phyloP scores from a whole-genome alignment of 2,888 invertebrate species.

The Ephialtes manifestator region DNA sequence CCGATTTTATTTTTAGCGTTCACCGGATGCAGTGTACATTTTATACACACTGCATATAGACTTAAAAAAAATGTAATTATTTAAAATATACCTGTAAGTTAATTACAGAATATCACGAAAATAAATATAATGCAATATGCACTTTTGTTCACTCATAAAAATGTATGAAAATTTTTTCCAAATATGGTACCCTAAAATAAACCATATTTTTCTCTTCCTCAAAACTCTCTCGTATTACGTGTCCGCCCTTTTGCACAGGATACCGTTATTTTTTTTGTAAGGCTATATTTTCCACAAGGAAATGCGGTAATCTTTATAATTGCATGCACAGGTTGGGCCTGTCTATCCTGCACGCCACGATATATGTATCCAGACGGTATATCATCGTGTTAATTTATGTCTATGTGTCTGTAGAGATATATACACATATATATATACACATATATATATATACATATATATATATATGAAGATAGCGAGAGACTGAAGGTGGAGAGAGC shows the following conservation, averaged over 20 bases:
- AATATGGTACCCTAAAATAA: too few species aligned
- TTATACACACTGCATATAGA: too few species aligned
- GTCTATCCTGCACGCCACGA: slow-evolving; percentile 10
- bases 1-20: too few species aligned
- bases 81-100: too few species aligned
- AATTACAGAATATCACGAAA: too few species aligned
- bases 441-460: not conserved
- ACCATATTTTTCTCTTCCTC: not conserved
- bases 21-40: too few species aligned
- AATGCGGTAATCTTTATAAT: slow-evolving; percentile 33
- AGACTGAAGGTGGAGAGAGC: slow-evolving; percentile 37
- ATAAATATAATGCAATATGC: too few species aligned
- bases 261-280: slow-evolving; percentile 1
- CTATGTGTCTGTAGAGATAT: not conserved
- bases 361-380: slow-evolving; percentile 34
- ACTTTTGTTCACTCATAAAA: too few species aligned
- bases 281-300: slow-evolving; percentile 35
- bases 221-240: slow-evolving; percentile 46
- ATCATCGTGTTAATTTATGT: slow-evolving; percentile 52
- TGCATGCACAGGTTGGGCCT: not conserved
- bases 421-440: not conserved
- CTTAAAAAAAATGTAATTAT: too few species aligned
- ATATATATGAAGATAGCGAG: slow-evolving; percentile 14
- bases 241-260: not conserved
- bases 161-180: too few species aligned